Base-by-base conservation (phyloP, 2,113 vertebrate genomes). In the Lepus americanus region DNA sequence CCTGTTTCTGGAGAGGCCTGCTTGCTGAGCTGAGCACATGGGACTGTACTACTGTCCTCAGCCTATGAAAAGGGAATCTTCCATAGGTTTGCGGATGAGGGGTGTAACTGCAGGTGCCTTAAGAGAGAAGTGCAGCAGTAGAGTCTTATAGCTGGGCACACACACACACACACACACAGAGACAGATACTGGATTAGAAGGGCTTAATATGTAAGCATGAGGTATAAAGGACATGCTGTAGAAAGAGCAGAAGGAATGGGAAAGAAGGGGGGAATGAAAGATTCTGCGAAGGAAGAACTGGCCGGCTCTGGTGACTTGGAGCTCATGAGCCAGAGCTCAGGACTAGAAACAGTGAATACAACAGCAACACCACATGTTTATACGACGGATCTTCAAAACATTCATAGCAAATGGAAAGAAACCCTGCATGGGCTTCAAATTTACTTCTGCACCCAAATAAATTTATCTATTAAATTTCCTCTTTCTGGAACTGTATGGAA, bases 21-120 rank as follows among this genome's bases (percentile, higher is more conserved):
- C 25, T 11, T 0, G 3, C 20, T 2, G 3, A 10, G 19, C 4
- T 7, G 49, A 67, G 61, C 33, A 0, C 0, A 0, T 20, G 31
- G 9, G 0, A 5, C 3, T 70, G 12, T 20, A 9, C 1, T 44
- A 59, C 14, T 59, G 55, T n/a, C 69, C 13, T 1, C 3, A 51
- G 69, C 44, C 44, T 44, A 44, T 44, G 27, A 5, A 53, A 6
- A n/a, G 20, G 74, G 22, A 49, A 61, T 0, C 4, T 79, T 23
- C 13, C 1, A 36, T 27, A 64, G 84, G 29, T 73, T 76, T 70
- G 87, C 49, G 66, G 6, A n/a, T 49, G 44, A 96, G 31, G 20
- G 39, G 10, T n/a, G 16, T 8, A 17, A 27, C 1, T 6, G 51
- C 19, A n/a, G 22, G 9, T 8, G 23, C 14, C n/a, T 20, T 27